phyloP scores from a whole-genome alignment of 2,888 invertebrate genomes.

The Stegophylla sp. region DNA sequence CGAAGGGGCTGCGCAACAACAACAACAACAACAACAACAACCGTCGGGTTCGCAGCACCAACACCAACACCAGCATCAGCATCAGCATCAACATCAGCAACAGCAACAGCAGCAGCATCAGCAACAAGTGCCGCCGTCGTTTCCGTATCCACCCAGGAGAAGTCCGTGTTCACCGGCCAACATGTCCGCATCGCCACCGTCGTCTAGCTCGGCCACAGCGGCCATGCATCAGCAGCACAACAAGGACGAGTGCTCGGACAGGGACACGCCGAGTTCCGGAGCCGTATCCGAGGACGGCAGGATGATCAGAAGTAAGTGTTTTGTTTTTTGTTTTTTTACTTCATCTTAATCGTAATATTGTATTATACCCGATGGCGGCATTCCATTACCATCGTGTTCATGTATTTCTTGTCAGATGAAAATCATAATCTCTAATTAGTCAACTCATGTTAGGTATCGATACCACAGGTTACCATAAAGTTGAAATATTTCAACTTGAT shows the following conservation, averaged over 20 bases:
- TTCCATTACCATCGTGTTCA: too few species aligned
- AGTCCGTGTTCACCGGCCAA: slow-evolving; percentile 69
- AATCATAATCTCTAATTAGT: too few species aligned
- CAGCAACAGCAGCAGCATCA: slow-evolving; percentile 9
- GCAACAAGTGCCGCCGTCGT: slow-evolving; percentile 6
- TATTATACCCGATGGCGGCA: too few species aligned
- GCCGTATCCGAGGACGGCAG: slow-evolving; percentile 66
- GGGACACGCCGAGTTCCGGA: slow-evolving; percentile 64
- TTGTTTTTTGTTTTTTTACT: background rate
- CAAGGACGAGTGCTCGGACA: slow-evolving; percentile 70
- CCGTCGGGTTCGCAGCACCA: slow-evolving; percentile 2
- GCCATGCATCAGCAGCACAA: slow-evolving; percentile 65
- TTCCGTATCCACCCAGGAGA: slow-evolving; percentile 29
- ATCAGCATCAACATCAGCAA: background rate
- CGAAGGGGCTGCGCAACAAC: slow-evolving; percentile 23
- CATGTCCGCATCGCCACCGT: slow-evolving; percentile 68
- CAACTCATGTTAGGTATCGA: too few species aligned
- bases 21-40: background rate
- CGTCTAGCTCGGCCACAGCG: slow-evolving; percentile 66
- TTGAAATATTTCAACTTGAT: too few species aligned
- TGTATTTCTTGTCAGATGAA: too few species aligned
- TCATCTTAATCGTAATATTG: too few species aligned
- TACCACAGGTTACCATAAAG: too few species aligned
- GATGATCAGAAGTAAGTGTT: slow-evolving; percentile 71
- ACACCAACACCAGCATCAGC: slow-evolving; percentile 16